Base-by-base conservation (phyloP, 35 echinoderm and acorn worm species). In the Apostichopus californicus region DNA sequence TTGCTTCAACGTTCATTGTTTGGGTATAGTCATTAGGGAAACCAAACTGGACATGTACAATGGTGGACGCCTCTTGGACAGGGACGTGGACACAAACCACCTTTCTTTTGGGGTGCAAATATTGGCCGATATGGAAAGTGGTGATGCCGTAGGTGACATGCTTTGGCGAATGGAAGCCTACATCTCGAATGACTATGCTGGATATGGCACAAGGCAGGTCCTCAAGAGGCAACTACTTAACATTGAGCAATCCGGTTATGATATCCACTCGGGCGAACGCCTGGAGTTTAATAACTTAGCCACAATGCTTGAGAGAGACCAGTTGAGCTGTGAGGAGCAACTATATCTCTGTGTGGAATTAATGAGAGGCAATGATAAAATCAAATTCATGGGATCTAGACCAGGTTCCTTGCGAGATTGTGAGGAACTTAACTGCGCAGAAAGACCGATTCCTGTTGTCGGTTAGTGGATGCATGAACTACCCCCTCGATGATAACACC, bases 321-420 rank as follows among this genome's bases (percentile, higher is more conserved):
- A 92, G 6, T 20, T 96, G 11, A 88, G 77, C 61, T 98, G 97
- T 77, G 56, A 90, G 5, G 87, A 90, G 9, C 85, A 90, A 58
- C 91, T 81, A 60, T 95, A 91, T 66, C 88, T 98, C 11, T 98
- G 97, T 77, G 93, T 96, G 15, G 93, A 98, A 72, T 23, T 98
- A 26, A 11, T 66, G 58, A 86, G 79, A 14, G 90, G 75, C 15
- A 66, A 87, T 34, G 57, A 81, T 6, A 87, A 93, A 2, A 71
- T 78, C 6, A 77, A 65, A 17, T 97, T 94, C 81, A 85, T 77
- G 46, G 91, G 93, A 8, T 78, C 95, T 22, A 73, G 77, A 26
- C 20, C 86, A 86, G 87, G 93, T 57, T 94, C 95, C 10, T 80
- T 95, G 15, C 15, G 78, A 9, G 81, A 92, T 87, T 97, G 95